Conservation (phyloP, 2,888 invertebrate genomes). For the Phytoseiulus persimilis region DNA sequence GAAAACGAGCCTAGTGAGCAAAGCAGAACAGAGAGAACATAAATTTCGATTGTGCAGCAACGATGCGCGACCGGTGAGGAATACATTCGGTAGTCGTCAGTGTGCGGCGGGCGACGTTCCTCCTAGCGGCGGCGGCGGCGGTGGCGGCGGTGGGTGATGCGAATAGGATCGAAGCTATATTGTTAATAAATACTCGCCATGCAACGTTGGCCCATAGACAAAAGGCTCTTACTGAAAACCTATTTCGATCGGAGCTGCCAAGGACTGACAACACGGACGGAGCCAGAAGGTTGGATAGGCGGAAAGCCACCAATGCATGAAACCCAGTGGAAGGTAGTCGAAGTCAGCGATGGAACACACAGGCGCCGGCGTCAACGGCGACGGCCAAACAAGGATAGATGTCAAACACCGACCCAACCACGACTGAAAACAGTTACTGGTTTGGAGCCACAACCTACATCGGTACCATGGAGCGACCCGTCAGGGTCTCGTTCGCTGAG, state of each 20-base stretch:
- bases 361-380: neutral
- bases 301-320: neutral
- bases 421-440: neutral
- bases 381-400: neutral
- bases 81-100: neutral
- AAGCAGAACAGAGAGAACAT: neutral
- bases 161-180: neutral
- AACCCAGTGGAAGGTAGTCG: neutral
- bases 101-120: neutral
- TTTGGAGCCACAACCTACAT: neutral
- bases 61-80: neutral
- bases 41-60: constrained; percentile 5
- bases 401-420: neutral
- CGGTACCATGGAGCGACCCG: neutral
- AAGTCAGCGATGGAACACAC: neutral
- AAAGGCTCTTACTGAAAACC: constrained; percentile 5
- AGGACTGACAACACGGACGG: neutral
- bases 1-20: neutral
- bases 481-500: neutral
- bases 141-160: neutral
- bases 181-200: constrained; percentile 5
- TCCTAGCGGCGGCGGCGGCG: neutral
- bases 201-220: neutral
- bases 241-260: neutral
- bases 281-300: neutral